Evolutionary conservation across 2,113 vertebrate genomes (phyloP).

Genomic region (Procapra przewalskii): DNA sequence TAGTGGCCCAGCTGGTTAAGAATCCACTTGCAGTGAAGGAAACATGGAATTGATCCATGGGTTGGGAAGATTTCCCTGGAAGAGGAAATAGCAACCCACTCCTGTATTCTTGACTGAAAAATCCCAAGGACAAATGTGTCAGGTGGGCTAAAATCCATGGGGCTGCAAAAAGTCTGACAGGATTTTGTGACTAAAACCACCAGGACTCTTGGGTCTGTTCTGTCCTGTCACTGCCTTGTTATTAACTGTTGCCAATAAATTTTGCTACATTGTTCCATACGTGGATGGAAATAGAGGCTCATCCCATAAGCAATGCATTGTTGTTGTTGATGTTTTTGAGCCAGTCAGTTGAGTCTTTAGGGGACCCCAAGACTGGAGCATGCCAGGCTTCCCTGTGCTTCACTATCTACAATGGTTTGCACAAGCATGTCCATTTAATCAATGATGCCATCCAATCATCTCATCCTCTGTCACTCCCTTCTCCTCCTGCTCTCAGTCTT

Average conservation of each 20-base stretch:
- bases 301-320: neutral
- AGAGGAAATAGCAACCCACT: neutral
- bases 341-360: neutral
- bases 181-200: neutral
- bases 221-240: neutral
- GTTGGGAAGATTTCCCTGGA: neutral
- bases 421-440: neutral
- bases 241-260: neutral
- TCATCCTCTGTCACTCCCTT: neutral
- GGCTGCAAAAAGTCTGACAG: neutral
- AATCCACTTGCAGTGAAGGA: neutral
- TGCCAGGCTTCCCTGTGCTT: neutral
- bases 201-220: neutral
- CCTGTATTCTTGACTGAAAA: neutral
- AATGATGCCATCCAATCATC: neutral
- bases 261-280: neutral
- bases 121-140: neutral
- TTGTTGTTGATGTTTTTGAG: neutral
- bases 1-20: neutral
- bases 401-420: neutral
- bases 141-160: neutral
- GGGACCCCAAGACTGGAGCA: neutral
- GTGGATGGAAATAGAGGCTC: neutral
- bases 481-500: neutral
- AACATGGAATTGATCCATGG: fast-evolving